Percentiles rank a stretch among this genome's conserved stretches.
These are phyloP conservation scores for Leucophora obtusa DNA, from an alignment of 2,888 invertebrate species.

Conservation along the genomic window DNA sequence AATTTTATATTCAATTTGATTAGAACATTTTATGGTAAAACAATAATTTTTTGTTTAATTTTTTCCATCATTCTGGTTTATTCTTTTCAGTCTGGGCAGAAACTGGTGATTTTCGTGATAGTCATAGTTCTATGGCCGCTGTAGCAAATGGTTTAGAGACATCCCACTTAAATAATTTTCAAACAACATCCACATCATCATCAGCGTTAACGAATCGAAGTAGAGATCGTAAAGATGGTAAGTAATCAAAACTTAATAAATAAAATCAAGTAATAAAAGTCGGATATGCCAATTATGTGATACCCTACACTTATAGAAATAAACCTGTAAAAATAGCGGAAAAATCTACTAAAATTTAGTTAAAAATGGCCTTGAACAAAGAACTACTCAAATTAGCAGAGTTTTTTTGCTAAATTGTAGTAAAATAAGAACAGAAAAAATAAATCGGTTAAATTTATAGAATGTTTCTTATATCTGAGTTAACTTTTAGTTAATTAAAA, in stretches of 20 bases:
- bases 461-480: too few relatives aligned
- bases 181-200: conserved; percentile 81
- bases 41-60: conserved; percentile 70
- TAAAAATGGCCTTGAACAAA: too few relatives aligned
- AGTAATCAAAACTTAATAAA: conserved; percentile 72
- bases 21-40: conserved; percentile 68
- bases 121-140: conserved; percentile 85
- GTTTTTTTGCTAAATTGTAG: too few relatives aligned
- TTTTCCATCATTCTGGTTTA: conserved; percentile 71
- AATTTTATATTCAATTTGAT: conserved; percentile 22
- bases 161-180: conserved; percentile 84
- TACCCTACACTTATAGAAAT: too few relatives aligned
- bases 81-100: conserved; percentile 91
- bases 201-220: conserved; percentile 83
- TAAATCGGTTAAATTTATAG: too few relatives aligned
- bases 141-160: conserved; percentile 83
- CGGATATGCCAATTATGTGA: too few relatives aligned
- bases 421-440: too few relatives aligned
- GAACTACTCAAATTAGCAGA: too few relatives aligned
- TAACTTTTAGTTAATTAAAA: too few relatives aligned
- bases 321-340: too few relatives aligned
- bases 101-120: conserved; percentile 92
- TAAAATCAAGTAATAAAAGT: too few relatives aligned
- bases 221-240: conserved; percentile 81
- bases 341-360: too few relatives aligned